Conservation (phyloP, 2,113 vertebrate species). For the Phalacrocorax pelagicus region DNA sequence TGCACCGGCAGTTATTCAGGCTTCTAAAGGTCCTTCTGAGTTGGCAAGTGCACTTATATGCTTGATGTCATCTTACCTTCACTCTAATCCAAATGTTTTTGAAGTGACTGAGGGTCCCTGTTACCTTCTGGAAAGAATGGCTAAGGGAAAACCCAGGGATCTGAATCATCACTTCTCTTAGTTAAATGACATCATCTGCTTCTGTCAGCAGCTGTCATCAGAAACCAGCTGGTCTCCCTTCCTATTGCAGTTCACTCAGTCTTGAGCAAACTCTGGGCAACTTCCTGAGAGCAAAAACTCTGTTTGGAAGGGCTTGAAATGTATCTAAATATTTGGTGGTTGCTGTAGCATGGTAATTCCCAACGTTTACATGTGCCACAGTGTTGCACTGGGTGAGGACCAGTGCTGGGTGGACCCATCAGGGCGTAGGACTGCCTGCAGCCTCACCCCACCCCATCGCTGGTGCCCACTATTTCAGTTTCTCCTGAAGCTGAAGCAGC, state of each 20-base stretch:
- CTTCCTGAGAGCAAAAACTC: slow-evolving; percentile 19
- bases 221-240: slow-evolving; percentile 10
- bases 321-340: slow-evolving; percentile 46
- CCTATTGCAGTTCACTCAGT: background rate
- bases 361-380: background rate
- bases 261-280: slow-evolving; percentile 33
- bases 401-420: background rate
- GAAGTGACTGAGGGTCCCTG: background rate
- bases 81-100: background rate
- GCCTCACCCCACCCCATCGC: background rate
- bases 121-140: background rate
- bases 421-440: background rate
- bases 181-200: background rate
- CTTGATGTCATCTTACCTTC: background rate
- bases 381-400: background rate
- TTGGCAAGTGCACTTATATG: background rate
- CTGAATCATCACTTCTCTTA: slow-evolving; percentile 35
- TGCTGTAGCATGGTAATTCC: slow-evolving; percentile 38
- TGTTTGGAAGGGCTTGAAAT: background rate
- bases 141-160: background rate
- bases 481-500: background rate
- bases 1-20: background rate
- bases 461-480: background rate
- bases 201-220: slow-evolving; percentile 42
- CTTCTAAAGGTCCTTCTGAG: background rate